phyloP scores from a whole-genome alignment of 2,888 invertebrate genomes.

The Hyposoter dolosus region DNA sequence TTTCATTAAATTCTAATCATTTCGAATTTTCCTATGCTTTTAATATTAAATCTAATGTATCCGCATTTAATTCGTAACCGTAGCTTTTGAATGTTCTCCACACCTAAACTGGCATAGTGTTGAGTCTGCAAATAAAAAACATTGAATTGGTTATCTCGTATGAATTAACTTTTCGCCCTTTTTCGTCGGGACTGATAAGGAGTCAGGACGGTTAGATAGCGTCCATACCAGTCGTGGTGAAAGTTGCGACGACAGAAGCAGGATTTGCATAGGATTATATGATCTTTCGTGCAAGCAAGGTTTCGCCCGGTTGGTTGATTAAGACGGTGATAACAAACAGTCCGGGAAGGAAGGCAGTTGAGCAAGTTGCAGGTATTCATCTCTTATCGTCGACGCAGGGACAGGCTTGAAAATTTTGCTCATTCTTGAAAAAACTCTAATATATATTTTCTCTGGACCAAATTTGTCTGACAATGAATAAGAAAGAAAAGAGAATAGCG shows the following conservation, averaged over 20 bases:
- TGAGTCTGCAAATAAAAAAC: neutral
- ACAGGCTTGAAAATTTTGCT: conserved; percentile 2
- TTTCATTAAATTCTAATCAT: too few species aligned
- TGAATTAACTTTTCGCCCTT: conserved; percentile 57
- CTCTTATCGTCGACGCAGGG: conserved; percentile 40
- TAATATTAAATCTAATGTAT: neutral
- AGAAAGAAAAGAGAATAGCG: neutral
- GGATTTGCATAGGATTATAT: conserved; percentile 64
- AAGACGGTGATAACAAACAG: conserved; percentile 50
- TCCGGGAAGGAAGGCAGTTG: conserved; percentile 11
- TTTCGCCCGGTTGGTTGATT: conserved; percentile 47
- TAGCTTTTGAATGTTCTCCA: neutral
- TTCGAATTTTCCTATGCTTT: too few species aligned
- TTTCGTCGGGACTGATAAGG: conserved; percentile 42
- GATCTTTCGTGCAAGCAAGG: conserved; percentile 50
- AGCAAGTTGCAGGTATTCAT: conserved; percentile 41
- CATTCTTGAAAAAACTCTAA: neutral
- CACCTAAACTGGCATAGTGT: neutral
- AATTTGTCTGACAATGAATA: neutral
- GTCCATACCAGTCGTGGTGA: conserved; percentile 42
- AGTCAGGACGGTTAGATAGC: neutral
- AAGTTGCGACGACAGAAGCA: conserved; percentile 62
- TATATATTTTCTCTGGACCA: neutral
- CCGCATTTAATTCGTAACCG: neutral
- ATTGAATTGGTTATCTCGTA: conserved; percentile 32